phyloP scores from a whole-genome alignment of 2,888 invertebrate genomes.

The Machimus rusticus region DNA sequence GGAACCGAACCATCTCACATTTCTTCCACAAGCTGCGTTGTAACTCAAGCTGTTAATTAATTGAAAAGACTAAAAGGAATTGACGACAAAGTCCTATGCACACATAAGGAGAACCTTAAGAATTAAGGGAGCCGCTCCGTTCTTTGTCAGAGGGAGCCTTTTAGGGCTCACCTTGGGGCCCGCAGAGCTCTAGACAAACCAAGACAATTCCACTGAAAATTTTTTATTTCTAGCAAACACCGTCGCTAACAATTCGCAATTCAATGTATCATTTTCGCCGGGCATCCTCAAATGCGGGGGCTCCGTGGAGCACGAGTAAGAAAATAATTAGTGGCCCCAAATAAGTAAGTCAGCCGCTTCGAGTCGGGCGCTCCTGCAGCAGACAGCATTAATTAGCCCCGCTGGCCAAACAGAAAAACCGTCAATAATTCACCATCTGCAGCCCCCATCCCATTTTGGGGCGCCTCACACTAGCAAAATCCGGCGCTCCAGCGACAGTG shows the following conservation, averaged over 20 bases:
- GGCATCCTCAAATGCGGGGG: not conserved
- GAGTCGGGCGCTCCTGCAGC: not conserved
- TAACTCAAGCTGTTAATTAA: not conserved
- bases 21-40: not conserved
- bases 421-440: not conserved
- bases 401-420: not conserved
- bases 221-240: not conserved
- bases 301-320: not conserved
- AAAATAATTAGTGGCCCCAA: not conserved
- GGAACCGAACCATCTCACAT: not conserved
- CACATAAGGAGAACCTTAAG: not conserved
- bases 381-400: not conserved
- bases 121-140: not conserved
- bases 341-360: not conserved
- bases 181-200: not conserved
- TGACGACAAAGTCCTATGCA: not conserved
- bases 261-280: not conserved
- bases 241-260: not conserved
- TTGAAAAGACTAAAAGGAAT: not conserved
- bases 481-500: not conserved
- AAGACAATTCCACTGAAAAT: not conserved
- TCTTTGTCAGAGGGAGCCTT: not conserved
- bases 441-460: not conserved
- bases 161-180: not conserved
- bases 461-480: not conserved